These are phyloP conservation scores for Ornithoptera alexandrae DNA, from an alignment of 2,888 invertebrate genomes.

Conservation along the genomic window DNA sequence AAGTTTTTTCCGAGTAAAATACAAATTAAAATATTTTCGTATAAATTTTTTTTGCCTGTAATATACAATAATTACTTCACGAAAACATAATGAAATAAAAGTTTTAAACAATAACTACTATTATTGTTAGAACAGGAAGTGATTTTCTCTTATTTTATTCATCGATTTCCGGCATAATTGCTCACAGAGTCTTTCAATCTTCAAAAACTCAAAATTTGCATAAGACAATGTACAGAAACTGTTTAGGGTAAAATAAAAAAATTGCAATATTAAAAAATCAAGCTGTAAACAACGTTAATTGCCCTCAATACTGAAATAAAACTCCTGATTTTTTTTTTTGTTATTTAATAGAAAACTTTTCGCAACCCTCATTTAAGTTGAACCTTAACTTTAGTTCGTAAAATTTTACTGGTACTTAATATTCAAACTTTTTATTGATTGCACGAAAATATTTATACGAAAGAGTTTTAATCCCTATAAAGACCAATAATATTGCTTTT, in stretches of 20 bases:
- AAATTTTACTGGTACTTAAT: not conserved
- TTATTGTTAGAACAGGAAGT: not conserved
- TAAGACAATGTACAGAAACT: not conserved
- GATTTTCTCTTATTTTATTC: no score
- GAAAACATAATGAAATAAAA: not conserved
- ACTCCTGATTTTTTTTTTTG: not conserved
- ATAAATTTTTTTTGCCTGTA: not conserved
- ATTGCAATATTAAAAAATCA: no score
- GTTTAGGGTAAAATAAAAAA: no score
- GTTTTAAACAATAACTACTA: not conserved
- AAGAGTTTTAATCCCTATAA: not conserved
- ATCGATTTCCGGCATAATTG: no score
- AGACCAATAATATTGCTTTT: not conserved
- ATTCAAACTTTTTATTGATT: not conserved
- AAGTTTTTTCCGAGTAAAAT: not conserved
- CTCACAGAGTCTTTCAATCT: no score
- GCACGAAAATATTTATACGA: not conserved
- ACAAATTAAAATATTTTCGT: not conserved
- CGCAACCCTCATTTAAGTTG: not conserved
- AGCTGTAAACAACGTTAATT: not conserved
- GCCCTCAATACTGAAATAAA: not conserved
- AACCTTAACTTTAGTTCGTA: not conserved
- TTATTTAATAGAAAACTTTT: not conserved
- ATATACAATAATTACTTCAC: not conserved
- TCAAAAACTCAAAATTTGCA: not conserved